phyloP scores from a whole-genome alignment of 2,888 invertebrate genomes.

The Eupeodes luniger region DNA sequence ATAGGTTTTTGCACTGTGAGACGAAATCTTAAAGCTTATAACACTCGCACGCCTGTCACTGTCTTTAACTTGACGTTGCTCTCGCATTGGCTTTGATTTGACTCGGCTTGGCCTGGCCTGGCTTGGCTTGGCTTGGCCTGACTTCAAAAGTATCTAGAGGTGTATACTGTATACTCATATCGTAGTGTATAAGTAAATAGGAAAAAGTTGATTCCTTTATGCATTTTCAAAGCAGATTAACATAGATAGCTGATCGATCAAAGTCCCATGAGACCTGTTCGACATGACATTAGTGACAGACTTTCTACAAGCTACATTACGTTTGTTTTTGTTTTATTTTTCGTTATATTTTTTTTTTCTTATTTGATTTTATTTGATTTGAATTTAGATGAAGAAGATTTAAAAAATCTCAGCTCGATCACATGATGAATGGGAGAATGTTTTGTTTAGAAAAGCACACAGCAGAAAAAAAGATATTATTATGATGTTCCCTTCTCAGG shows the following conservation, averaged over 20 bases:
- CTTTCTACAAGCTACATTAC: constrained; percentile 53
- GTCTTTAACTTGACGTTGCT: not conserved
- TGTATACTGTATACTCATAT: not conserved
- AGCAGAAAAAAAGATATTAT: not conserved
- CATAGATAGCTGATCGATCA: constrained; percentile 75
- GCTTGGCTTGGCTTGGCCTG: too few species aligned
- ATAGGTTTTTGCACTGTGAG: constrained; percentile 44
- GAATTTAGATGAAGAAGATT: not conserved
- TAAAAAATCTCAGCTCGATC: constrained; percentile 23
- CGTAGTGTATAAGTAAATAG: not conserved
- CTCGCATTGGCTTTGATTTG: not conserved
- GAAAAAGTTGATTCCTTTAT: constrained; percentile 56
- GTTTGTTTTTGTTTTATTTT: constrained; percentile 1
- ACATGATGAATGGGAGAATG: constrained; percentile 51
- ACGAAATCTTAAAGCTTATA: constrained; percentile 64
- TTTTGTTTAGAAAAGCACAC: not conserved
- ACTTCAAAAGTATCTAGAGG: not conserved
- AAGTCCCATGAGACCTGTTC: constrained; percentile 61
- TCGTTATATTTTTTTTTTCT: not conserved
- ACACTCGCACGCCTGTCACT: constrained; percentile 68
- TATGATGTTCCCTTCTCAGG: constrained; percentile 39
- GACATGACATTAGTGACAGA: constrained; percentile 71
- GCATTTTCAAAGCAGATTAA: constrained; percentile 70
- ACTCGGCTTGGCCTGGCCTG: not conserved
- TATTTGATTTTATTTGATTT: not conserved